Evolutionary conservation across 2,888 invertebrate genomes (phyloP), one percentile per base, ranked within the genome.

Genomic region (Leucophenga maculata): DNA sequence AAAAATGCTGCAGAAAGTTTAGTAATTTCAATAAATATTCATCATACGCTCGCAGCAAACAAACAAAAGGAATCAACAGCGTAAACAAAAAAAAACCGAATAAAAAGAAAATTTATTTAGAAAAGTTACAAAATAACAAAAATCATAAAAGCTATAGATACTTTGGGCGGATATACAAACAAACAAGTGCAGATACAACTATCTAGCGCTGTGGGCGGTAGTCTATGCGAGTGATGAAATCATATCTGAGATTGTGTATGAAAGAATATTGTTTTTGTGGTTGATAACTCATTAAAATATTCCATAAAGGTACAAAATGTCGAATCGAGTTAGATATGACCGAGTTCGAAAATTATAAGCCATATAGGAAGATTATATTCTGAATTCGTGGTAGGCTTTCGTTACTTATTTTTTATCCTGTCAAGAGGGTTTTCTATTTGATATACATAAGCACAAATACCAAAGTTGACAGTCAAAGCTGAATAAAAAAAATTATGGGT

Each of bases 11-110:
- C 64, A 68, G 52, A 80, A 75, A 83, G 83, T 83, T 85, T 80
- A 75, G 78, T 80, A 85, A 85, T 85, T 84, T 84, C 84, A 86
- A 86, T 86, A 86, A 86, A 86, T 86, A 86, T 86, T 86, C 86
- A 86, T 86, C 86, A 86, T 84, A 75, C 75, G 75, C 77, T 75
- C 75, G 16, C 6, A 73, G 75, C 69, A 75, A 73, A 18, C 66
- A 55, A 70, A 68, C 39, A 60, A 55, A 72, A 67, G 55, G 26
- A 55, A 55, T 55, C 55, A 55, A 55, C 55, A 60, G 68, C 50
- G 54, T 44, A 72, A 67, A 69, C 26, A 71, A 68, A 69, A 72
- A 70, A 52, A 69, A 54, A 70, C 11, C 69, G 52, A 67, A 71
- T 68, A 66, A 69, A 62, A 70, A 71, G 66, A 31, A 76, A 77